Conservation (phyloP, 2,113 vertebrate genomes). For the Cinclus mexicanus region DNA sequence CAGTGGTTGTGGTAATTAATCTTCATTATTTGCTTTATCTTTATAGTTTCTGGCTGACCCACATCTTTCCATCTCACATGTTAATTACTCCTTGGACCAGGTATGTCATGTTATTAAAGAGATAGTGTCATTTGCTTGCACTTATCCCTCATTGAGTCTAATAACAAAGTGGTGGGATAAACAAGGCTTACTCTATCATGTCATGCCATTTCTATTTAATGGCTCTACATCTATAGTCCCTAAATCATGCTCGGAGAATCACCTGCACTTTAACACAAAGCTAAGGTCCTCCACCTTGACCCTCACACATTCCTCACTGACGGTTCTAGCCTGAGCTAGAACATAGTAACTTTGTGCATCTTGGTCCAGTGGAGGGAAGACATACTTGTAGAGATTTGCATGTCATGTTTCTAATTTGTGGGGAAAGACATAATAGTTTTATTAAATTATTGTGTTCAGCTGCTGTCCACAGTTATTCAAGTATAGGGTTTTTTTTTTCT, state of each 20-base stretch:
- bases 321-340: neutral
- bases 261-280: neutral
- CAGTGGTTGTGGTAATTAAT: neutral
- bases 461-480: neutral
- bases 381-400: neutral
- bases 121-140: neutral
- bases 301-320: neutral
- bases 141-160: neutral
- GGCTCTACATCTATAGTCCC: neutral
- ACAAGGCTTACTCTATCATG: neutral
- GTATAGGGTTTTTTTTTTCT: neutral
- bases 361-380: neutral
- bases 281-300: neutral
- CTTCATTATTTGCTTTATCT: neutral
- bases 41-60: conserved; percentile 90
- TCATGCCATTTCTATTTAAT: neutral
- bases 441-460: neutral
- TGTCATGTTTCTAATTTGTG: neutral
- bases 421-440: neutral
- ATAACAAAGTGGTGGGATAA: neutral
- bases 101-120: conserved; percentile 69
- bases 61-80: conserved; percentile 93
- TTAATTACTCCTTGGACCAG: conserved; percentile 97
- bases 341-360: neutral
- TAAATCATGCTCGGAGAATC: neutral